These are phyloP conservation scores for Craniophora ligustri DNA, from an alignment of 2,888 invertebrate species.

Conservation along the genomic window DNA sequence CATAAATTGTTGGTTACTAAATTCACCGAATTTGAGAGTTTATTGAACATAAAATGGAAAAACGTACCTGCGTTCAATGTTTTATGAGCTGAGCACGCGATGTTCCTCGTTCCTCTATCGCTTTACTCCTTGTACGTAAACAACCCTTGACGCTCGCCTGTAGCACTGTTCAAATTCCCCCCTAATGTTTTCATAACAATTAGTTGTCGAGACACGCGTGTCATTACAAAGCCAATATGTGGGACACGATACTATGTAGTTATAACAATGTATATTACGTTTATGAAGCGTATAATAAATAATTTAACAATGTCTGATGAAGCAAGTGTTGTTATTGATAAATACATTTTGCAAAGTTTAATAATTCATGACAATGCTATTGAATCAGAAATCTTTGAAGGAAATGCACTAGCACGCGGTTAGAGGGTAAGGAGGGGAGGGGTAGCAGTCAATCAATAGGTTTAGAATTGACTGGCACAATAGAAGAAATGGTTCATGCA, in stretches of 20 bases:
- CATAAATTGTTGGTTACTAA: conserved; percentile 24
- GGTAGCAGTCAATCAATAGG: conserved; percentile 77
- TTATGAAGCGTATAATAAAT: too few species aligned
- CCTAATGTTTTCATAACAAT: conserved; percentile 46
- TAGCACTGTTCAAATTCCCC: conserved; percentile 39
- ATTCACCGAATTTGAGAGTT: conserved; percentile 11
- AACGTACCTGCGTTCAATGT: conserved; percentile 63
- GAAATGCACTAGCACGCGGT: conserved; percentile 69
- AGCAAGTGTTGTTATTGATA: neutral
- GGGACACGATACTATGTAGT: neutral
- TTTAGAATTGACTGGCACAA: conserved; percentile 64
- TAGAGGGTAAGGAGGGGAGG: conserved; percentile 55
- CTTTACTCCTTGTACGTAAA: conserved; percentile 69
- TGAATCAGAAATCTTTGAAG: conserved; percentile 55
- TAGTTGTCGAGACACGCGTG: conserved; percentile 21
- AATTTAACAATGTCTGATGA: conserved; percentile 1
- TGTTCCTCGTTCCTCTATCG: conserved; percentile 64
- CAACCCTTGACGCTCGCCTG: conserved; percentile 54
- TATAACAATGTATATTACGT: neutral
- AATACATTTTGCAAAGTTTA: neutral
- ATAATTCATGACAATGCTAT: conserved; percentile 44
- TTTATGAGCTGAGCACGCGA: conserved; percentile 72
- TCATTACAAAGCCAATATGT: conserved; percentile 22
- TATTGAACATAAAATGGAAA: conserved; percentile 63
- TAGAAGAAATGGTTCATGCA: conserved; percentile 60